Conservation (phyloP, 2,113 vertebrate genomes). For the Tichodroma muraria region DNA sequence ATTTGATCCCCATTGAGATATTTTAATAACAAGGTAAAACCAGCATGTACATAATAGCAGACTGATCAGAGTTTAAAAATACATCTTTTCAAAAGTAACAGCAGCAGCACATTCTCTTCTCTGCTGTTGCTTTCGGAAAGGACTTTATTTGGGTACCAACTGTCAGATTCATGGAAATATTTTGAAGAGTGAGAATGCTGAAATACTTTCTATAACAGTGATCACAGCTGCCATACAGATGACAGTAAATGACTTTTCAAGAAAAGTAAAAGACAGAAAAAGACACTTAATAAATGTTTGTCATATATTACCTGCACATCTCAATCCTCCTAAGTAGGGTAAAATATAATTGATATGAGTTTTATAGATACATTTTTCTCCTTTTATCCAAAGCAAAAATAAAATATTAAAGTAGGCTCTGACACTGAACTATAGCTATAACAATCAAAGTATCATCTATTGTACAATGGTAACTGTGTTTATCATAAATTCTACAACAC, state of each 20-base stretch:
- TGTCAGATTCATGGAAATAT: conserved; percentile 30
- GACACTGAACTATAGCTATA: not conserved
- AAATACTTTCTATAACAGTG: not conserved
- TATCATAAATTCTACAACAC: not conserved
- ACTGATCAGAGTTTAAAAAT: not conserved
- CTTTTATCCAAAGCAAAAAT: not conserved
- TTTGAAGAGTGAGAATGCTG: not conserved
- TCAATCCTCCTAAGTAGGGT: not conserved
- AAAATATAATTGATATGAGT: not conserved
- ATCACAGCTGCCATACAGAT: conserved; percentile 20
- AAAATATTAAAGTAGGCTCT: not conserved
- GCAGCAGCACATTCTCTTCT: not conserved
- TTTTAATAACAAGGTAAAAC: conserved; percentile 48
- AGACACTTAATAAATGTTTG: not conserved
- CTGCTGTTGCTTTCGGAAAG: not conserved
- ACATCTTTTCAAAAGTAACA: conserved; percentile 25
- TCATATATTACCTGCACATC: not conserved
- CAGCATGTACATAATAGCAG: not conserved
- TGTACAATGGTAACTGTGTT: not conserved
- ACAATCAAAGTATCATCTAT: not conserved
- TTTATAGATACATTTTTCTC: not conserved
- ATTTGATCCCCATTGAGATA: conserved; percentile 26
- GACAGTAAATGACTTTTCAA: conserved; percentile 12
- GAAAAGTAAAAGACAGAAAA: not conserved
- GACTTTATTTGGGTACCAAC: conserved; percentile 32